These are phyloP conservation scores for Armadillidium nasatum DNA, from an alignment of 1,140 invertebrate genomes.

Conservation along the genomic window DNA sequence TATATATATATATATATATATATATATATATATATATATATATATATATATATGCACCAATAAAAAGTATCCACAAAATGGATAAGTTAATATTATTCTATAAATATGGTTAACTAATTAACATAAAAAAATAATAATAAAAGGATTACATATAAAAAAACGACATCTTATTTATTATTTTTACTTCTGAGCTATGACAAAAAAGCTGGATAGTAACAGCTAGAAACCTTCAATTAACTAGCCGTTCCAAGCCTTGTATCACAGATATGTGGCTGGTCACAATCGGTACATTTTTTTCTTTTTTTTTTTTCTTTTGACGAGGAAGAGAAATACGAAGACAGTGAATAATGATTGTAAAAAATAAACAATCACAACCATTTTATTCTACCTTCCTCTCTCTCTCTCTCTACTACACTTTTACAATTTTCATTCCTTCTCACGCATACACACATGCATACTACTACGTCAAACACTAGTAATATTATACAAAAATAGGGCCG, in stretches of 20 bases:
- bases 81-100: no score
- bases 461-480: no score
- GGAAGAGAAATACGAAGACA: background rate
- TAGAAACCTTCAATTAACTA: background rate
- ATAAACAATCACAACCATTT: background rate
- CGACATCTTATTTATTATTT: no score
- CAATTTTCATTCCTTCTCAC: background rate
- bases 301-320: no score
- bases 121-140: no score
- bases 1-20: no score
- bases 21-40: no score
- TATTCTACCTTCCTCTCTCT: background rate
- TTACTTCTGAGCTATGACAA: background rate
- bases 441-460: background rate
- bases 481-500: no score
- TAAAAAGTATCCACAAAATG: no score
- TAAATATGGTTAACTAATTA: no score
- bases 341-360: background rate
- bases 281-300: background rate
- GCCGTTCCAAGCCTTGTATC: constrained; percentile 5
- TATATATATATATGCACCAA: no score
- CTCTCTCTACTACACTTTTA: background rate
- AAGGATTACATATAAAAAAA: no score
- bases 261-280: constrained; percentile 9
- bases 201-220: background rate